Evolutionary conservation across 2,113 vertebrate genomes (phyloP), one percentile per base, ranked within the genome.

Genomic region (Peromyscus maniculatus): DNA sequence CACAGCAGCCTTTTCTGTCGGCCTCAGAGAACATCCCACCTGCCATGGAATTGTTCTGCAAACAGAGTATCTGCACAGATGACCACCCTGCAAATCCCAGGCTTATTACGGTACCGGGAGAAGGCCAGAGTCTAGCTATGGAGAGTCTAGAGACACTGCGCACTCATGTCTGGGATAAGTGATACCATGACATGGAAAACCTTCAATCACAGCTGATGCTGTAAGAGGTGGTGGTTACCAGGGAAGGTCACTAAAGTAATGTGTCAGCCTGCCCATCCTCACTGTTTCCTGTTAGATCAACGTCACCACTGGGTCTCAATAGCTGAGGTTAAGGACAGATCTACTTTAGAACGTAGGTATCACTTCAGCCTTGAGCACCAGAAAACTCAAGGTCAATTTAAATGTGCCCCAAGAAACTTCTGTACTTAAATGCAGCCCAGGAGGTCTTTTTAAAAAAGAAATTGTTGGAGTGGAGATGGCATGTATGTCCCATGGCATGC

Each of bases 41-140:
- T 13, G 19, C 1, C 17, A 26, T 62, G 22, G 74, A 17, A 64
- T 24, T 19, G 92, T 39, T 55, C 43, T 79, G 78, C 36, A 75
- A n/a, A 62, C 3, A n/a, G 28, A 22, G 22, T 26, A 22, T 33
- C 72, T 11, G 6, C 0, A 15, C 13, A 2, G 2, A 90, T 1
- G 7, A 71, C 13, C 9, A 39, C n/a, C 4, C 39, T 46, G 36
- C 9, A 62, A 13, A 33, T 49, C 19, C 52, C 0, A 10, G 36
- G 22, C 31, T n/a, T 7, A 21, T 16, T 13, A 10, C 4, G 8
- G 28, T 71, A n/a, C 16, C 22, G 26, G 67, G 19, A 86, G 57
- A 8, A 4, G 26, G 36, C 17, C 26, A n/a, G 49, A 57, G 69
- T 22, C 46, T 78, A 67, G 80, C 74, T 79, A 1, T 52, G n/a